Base-by-base conservation (phyloP, 1,140 invertebrate species). In the Drosophila mojavensis region DNA sequence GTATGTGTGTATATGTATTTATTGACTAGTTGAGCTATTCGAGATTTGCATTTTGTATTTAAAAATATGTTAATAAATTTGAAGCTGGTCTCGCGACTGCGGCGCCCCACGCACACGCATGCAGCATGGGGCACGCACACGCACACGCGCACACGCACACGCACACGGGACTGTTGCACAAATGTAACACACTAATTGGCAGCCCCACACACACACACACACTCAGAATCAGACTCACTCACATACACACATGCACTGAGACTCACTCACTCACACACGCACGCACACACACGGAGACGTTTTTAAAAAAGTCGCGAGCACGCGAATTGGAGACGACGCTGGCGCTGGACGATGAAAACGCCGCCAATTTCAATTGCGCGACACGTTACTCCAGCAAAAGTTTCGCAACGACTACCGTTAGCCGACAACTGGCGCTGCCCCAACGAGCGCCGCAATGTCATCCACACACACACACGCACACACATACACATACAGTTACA, bases 301-400 rank as follows among this genome's bases (percentile, higher is more conserved):
- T 50, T 50, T 15, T 15, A 47, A n/a, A 50, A 36, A 68, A 53
- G 15, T 62, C 68, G 50, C 79, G 76, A 82, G 39, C 45, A 65
- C 61, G 58, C 59, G 43, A 71, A 39, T 41, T 50, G 66, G 48
- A 62, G 24, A 41, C 47, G 62, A 78, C 48, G 53, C 67, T 75
- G 60, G 48, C 68, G 61, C 67, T 71, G 68, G 60, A 64, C 73
- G 82, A 60, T 79, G 58, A 60, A 72, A 74, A 75, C 61, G 71
- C 79, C 78, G 81, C 76, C 75, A 82, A 82, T 79, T 76, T 77
- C 75, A 88, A 82, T 79, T 73, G 71, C 79, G 83, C 79, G 76
- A 88, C 79, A 82, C 83, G 78, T 82, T 86, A 70, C 83, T 83
- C 76, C 83, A 89, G 76, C 83, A 89, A 83, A 86, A 86, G 83